Percentiles rank a stretch among this genome's conserved stretches.
phyloP scores from a whole-genome alignment of 2,888 invertebrate species.

The Drosophila rellima region DNA sequence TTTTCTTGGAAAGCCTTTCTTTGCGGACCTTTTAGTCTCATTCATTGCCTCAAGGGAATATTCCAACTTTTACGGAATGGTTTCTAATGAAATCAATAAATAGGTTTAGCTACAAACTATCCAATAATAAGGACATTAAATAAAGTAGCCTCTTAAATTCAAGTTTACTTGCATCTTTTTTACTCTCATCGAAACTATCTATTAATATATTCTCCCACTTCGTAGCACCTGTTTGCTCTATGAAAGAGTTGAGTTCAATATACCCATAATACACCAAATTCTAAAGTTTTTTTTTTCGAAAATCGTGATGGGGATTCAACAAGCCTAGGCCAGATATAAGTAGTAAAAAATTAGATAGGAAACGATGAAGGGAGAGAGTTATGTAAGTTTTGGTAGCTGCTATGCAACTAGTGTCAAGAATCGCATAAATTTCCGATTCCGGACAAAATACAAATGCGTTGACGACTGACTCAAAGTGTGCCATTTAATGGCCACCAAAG shows the following conservation, averaged over 20 bases:
- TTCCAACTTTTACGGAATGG: not conserved
- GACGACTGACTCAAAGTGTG: slow-evolving; percentile 75
- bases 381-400: slow-evolving; percentile 10
- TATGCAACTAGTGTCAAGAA: slow-evolving; percentile 81
- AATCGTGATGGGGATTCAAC: slow-evolving; percentile 36
- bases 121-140: not conserved
- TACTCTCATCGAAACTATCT: not conserved
- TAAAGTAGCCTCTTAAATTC: not conserved
- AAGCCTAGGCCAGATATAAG: slow-evolving; percentile 3
- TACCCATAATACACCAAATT: not conserved
- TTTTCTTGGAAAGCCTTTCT: not conserved
- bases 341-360: not conserved
- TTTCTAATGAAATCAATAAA: slow-evolving; percentile 2
- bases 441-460: slow-evolving; percentile 68
- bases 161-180: not conserved
- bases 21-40: not conserved
- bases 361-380: not conserved
- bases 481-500: slow-evolving; percentile 84
- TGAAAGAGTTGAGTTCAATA: not conserved
- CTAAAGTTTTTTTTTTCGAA: slow-evolving; percentile 26
- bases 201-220: not conserved
- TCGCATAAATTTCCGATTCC: slow-evolving; percentile 83
- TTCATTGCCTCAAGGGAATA: not conserved
- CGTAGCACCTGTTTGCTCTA: slow-evolving; percentile 36
- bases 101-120: not conserved